Percentiles rank a stretch among this genome's conserved stretches.
These are phyloP conservation scores for Sebastes aleutianus DNA, from an alignment of 2,797 vertebrate species.

Conservation along the genomic window DNA sequence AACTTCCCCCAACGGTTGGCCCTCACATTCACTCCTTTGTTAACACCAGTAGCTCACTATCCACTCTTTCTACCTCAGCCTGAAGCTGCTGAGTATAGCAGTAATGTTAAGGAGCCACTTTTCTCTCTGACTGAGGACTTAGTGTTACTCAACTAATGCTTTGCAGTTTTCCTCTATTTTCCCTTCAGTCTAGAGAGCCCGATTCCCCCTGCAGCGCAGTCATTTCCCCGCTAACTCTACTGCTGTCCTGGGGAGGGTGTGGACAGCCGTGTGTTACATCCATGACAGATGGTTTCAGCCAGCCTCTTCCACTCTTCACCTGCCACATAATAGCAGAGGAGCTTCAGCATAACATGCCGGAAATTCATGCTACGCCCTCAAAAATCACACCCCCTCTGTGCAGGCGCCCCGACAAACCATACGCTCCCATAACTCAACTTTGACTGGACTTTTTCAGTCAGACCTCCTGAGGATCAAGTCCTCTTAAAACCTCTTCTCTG, in stretches of 20 bases:
- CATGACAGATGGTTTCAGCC: conserved; percentile 44
- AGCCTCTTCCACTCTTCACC: conserved; percentile 40
- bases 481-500: background rate
- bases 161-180: background rate
- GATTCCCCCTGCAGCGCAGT: background rate
- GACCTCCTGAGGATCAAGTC: background rate
- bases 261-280: conserved; percentile 36
- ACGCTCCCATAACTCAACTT: conserved; percentile 37
- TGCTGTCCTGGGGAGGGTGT: background rate
- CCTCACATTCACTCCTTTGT: conserved; percentile 35
- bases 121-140: background rate
- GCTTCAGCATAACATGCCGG: conserved; percentile 19
- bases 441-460: background rate
- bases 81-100: background rate
- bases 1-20: background rate
- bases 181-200: background rate
- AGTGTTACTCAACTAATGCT: too few relatives aligned
- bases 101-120: background rate
- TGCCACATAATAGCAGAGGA: conserved; percentile 28
- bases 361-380: conserved; percentile 2
- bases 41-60: conserved; percentile 7
- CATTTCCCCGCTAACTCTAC: background rate
- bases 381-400: background rate
- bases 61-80: conserved; percentile 6
- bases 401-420: conserved; percentile 17